Conservation (phyloP, 2,888 invertebrate species). For the Gymnosoma rotundatum region DNA sequence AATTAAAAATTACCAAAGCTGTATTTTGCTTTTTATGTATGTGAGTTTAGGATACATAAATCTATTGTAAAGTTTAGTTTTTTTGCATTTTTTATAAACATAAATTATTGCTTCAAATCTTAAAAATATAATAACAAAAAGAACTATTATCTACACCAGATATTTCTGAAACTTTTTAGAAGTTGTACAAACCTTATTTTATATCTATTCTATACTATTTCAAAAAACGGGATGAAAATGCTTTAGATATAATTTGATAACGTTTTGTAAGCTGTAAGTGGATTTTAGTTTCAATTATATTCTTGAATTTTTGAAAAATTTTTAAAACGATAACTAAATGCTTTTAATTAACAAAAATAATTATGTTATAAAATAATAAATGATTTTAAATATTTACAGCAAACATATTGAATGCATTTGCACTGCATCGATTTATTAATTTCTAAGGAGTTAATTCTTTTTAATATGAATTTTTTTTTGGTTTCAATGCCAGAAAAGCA, state of each 20-base stretch:
- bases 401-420: not conserved
- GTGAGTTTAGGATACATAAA: no score
- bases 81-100: conserved; percentile 5
- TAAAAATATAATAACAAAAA: conserved; percentile 63
- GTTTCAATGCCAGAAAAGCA: not conserved
- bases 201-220: not conserved
- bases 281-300: conserved; percentile 6
- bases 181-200: conserved; percentile 3
- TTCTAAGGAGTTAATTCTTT: not conserved
- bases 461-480: not conserved
- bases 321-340: conserved; percentile 35
- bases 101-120: conserved; percentile 57
- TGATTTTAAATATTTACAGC: conserved; percentile 22
- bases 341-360: conserved; percentile 37
- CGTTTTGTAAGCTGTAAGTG: conserved; percentile 3
- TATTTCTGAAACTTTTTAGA: conserved; percentile 3
- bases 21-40: no score
- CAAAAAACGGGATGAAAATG: conserved; percentile 26
- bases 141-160: conserved; percentile 19
- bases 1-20: no score
- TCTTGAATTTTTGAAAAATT: not conserved
- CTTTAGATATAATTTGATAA: conserved; percentile 5
- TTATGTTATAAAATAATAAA: not conserved
- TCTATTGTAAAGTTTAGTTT: no score
- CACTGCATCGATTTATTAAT: not conserved